Evolutionary conservation across 2,888 invertebrate species (phyloP), one percentile per base, ranked within the genome.

Genomic region (Eulithis testata): DNA sequence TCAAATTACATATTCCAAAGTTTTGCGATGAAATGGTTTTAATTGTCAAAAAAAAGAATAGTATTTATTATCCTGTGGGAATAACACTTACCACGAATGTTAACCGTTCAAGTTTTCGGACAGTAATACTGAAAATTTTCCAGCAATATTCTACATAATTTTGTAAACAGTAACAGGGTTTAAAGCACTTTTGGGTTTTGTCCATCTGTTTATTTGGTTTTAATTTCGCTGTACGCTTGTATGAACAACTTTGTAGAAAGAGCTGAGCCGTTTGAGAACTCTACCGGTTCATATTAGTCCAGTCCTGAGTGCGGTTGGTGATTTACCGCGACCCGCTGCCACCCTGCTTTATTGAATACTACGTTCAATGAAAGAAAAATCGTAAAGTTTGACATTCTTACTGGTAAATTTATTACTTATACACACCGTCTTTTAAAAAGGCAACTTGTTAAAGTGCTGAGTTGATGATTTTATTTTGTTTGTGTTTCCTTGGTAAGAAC

Each of bases 361-460:
- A 79, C 79, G 76, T 83, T 84, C 86, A 83, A 81, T 87, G 82
- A 85, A 87, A 89, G 91, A 90, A 89, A 89, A 89, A 86, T 89
- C 88, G 86, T 86, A 87, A 84, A 88, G 91, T 90, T 89, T 90
- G 87, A 90, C 84, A 77, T 85, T 79, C 73, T 80, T 77, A 78
- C 76, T 78, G 78, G 73, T 21, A 21, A 21, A 21, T 91, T 91
- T 91, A 91, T 87, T 82, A 83, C 83, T 81, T 78, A 12, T 9
- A 53, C 86, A 87, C 88, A 65, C 70, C 78, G 76, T 65, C 40
- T 86, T 83, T 85, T 85, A 83, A 85, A 14, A 84, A 82, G 84
- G 82, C 86, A 90, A 90, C 90, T 90, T 31, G 31, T 31, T 88
- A 86, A 86, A 40, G 40, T 40, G 40, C 40, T 7, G 40, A 3